These are phyloP conservation scores for Lepidotrigona ventralis DNA, from an alignment of 1,140 invertebrate genomes.

Conservation along the genomic window DNA sequence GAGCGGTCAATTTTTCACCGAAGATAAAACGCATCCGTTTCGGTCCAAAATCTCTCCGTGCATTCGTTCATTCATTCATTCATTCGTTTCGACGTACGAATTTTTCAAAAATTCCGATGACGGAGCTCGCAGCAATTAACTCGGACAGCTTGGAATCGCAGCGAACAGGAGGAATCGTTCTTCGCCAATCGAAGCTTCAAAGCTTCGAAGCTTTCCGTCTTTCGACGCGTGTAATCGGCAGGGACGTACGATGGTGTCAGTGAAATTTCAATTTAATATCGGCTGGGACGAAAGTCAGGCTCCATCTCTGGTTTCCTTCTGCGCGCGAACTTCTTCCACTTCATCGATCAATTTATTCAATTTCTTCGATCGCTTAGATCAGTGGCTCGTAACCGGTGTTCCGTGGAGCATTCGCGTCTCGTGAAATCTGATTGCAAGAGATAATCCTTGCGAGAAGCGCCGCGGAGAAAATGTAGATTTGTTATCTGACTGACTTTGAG, in stretches of 20 bases:
- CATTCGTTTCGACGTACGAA: not conserved
- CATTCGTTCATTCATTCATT: not conserved
- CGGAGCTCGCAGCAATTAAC: not conserved
- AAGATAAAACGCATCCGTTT: not conserved
- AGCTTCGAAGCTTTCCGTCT: not conserved
- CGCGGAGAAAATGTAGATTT: too few species aligned
- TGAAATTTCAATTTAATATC: slow-evolving; percentile 21
- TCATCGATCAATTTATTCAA: not conserved
- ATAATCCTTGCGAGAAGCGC: too few species aligned
- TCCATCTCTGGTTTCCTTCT: not conserved
- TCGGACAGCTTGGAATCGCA: not conserved
- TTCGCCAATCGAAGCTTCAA: not conserved
- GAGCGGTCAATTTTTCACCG: not conserved
- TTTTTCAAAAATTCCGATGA: not conserved
- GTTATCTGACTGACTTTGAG: too few species aligned
- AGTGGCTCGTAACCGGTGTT: too few species aligned
- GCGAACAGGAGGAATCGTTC: not conserved
- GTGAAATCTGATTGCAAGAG: too few species aligned
- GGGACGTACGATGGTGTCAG: not conserved
- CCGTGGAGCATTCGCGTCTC: too few species aligned
- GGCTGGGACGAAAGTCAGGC: not conserved
- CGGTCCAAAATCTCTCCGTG: not conserved
- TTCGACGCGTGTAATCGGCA: not conserved
- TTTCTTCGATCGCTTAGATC: not conserved
- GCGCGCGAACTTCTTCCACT: not conserved